Percentiles rank a stretch among this genome's conserved stretches.
These are phyloP conservation scores for Tinea semifulvella DNA, from an alignment of 2,888 invertebrate species.

Conservation along the genomic window DNA sequence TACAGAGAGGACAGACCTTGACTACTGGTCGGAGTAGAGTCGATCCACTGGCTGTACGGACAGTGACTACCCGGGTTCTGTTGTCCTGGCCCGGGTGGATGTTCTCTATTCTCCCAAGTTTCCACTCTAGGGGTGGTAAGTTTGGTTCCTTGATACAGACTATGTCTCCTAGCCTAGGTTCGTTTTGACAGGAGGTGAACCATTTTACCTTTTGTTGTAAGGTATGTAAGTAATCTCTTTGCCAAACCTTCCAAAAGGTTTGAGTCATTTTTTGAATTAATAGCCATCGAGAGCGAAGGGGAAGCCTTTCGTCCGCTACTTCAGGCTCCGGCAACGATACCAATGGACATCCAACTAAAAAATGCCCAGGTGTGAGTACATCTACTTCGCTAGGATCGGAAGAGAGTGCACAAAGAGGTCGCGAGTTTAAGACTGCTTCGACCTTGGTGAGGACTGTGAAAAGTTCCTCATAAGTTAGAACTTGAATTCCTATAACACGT, in stretches of 20 bases:
- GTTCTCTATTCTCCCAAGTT: slow-evolving; percentile 9
- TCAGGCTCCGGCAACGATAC: slow-evolving; percentile 15
- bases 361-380: slow-evolving; percentile 20
- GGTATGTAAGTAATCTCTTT: slow-evolving; percentile 20
- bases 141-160: slow-evolving; percentile 14
- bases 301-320: neutral
- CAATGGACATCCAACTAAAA: slow-evolving; percentile 20
- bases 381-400: slow-evolving; percentile 15
- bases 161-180: slow-evolving; percentile 15
- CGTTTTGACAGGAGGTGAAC: neutral
- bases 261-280: slow-evolving; percentile 15
- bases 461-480: slow-evolving; percentile 23
- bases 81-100: slow-evolving; percentile 18
- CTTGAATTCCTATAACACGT: slow-evolving; percentile 20
- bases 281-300: slow-evolving; percentile 12
- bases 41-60: slow-evolving; percentile 15
- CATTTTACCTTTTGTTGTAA: slow-evolving; percentile 21
- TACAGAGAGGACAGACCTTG: slow-evolving; percentile 15
- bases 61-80: slow-evolving; percentile 16
- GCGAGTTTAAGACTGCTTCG: slow-evolving; percentile 23
- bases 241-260: slow-evolving; percentile 21
- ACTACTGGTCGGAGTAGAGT: slow-evolving; percentile 14
- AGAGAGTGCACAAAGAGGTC: slow-evolving; percentile 20
- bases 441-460: slow-evolving; percentile 21
- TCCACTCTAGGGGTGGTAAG: slow-evolving; percentile 16